Evolutionary conservation across 1,140 invertebrate species (phyloP).

Genomic region (Druon quercuslanigerum): DNA sequence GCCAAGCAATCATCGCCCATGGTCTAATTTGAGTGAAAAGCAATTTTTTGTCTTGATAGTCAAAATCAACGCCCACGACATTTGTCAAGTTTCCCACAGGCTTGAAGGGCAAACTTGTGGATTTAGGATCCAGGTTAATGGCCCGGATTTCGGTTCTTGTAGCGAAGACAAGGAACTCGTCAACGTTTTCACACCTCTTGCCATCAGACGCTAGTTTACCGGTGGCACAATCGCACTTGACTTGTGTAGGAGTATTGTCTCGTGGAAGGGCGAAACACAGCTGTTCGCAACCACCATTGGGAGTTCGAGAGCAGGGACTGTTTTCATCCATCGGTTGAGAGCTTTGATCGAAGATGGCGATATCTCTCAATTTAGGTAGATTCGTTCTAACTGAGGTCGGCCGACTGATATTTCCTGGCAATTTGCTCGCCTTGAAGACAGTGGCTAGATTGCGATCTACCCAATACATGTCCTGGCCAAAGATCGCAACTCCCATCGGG

Average conservation of each 20-base stretch:
- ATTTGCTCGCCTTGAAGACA: conserved; percentile 90
- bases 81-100: conserved; percentile 94
- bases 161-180: conserved; percentile 93
- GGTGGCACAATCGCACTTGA: conserved; percentile 91
- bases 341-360: conserved; percentile 91
- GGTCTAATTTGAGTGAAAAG: conserved; percentile 95
- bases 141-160: conserved; percentile 93
- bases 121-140: conserved; percentile 88
- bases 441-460: conserved; percentile 94
- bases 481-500: conserved; percentile 94
- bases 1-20: conserved; percentile 90
- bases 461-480: conserved; percentile 93
- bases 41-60: conserved; percentile 90
- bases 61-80: conserved; percentile 97
- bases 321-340: conserved; percentile 89
- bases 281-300: conserved; percentile 92
- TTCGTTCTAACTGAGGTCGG: conserved; percentile 87
- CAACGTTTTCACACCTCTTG: conserved; percentile 85
- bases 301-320: conserved; percentile 85
- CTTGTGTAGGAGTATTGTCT: conserved; percentile 61
- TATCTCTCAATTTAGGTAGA: conserved; percentile 88
- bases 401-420: conserved; percentile 81
- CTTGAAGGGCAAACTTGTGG: conserved; percentile 89
- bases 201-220: conserved; percentile 83
- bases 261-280: conserved; percentile 95